A percentile compares a stretch with the other conserved stretches of the same genome.
These are phyloP conservation scores for Danio albolineatus DNA, from an alignment of 2,797 vertebrate species.

Conservation along the genomic window DNA sequence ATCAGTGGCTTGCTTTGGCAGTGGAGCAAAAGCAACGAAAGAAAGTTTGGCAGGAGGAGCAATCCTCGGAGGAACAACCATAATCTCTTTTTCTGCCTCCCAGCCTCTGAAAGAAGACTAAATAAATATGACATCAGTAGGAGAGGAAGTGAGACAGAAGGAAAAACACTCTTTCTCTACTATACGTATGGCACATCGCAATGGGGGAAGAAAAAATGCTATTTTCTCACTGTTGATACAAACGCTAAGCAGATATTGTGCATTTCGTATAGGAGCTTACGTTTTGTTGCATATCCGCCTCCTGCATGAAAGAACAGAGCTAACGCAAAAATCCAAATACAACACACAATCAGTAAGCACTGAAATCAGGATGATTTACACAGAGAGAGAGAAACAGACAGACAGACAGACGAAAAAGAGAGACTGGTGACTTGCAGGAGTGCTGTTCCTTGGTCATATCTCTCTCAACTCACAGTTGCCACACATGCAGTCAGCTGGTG, in stretches of 20 bases:
- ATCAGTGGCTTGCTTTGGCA: constrained; percentile 87
- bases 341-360: constrained; percentile 89
- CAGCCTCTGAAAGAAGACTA: constrained; percentile 81
- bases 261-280: constrained; percentile 7
- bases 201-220: background rate
- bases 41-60: constrained; percentile 83
- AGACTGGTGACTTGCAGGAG: constrained; percentile 84
- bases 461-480: constrained; percentile 73
- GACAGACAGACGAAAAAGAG: too few relatives aligned
- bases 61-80: constrained; percentile 81
- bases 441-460: constrained; percentile 81
- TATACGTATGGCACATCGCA: constrained; percentile 77
- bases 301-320: constrained; percentile 9
- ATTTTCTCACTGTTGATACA: constrained; percentile 11
- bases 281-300: constrained; percentile 2
- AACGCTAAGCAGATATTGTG: constrained; percentile 73
- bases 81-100: constrained; percentile 91
- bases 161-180: constrained; percentile 61
- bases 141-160: constrained; percentile 29
- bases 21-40: constrained; percentile 66
- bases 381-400: constrained; percentile 1
- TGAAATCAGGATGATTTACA: constrained; percentile 79
- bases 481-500: constrained; percentile 75
- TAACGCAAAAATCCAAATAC: constrained; percentile 53
- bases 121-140: constrained; percentile 89